Conservation (phyloP, 1,140 invertebrate species). For the Amyelois transitella region DNA sequence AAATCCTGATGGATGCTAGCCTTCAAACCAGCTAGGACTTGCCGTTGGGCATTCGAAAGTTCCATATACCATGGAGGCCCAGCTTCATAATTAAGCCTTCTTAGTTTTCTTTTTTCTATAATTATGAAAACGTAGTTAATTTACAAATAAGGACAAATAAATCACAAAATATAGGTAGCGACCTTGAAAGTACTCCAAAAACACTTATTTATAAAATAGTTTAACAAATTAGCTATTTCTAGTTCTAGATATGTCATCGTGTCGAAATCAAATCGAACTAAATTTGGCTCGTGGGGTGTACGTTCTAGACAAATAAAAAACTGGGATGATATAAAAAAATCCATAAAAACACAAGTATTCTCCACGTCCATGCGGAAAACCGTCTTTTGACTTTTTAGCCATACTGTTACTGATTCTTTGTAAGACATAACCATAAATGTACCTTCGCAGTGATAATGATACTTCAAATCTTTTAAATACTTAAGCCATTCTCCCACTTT, state of each 20-base stretch:
- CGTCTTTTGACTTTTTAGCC: background rate
- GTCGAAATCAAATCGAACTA: too few species aligned
- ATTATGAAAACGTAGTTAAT: background rate
- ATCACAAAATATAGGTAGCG: too few species aligned
- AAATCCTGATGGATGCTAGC: conserved; percentile 55
- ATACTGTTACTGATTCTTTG: background rate
- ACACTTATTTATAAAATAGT: too few species aligned
- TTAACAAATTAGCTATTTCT: too few species aligned
- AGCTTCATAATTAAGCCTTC: conserved; percentile 32
- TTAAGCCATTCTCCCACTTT: conserved; percentile 51
- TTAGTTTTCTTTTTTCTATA: conserved; percentile 30
- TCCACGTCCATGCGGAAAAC: too few species aligned
- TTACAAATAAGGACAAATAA: too few species aligned
- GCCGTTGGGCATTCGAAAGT: conserved; percentile 40
- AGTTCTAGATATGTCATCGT: too few species aligned
- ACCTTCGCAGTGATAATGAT: conserved; percentile 44
- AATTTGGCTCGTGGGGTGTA: too few species aligned
- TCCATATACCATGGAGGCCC: conserved; percentile 56
- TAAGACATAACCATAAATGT: conserved; percentile 9
- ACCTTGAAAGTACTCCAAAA: too few species aligned
- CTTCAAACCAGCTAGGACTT: conserved; percentile 36
- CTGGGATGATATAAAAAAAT: too few species aligned
- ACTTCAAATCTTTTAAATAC: conserved; percentile 45
- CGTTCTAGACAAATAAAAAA: too few species aligned
- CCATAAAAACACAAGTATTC: too few species aligned